These are phyloP conservation scores for Sphaerodactylus townsendi DNA, from an alignment of 2,113 vertebrate species.

Conservation along the genomic window DNA sequence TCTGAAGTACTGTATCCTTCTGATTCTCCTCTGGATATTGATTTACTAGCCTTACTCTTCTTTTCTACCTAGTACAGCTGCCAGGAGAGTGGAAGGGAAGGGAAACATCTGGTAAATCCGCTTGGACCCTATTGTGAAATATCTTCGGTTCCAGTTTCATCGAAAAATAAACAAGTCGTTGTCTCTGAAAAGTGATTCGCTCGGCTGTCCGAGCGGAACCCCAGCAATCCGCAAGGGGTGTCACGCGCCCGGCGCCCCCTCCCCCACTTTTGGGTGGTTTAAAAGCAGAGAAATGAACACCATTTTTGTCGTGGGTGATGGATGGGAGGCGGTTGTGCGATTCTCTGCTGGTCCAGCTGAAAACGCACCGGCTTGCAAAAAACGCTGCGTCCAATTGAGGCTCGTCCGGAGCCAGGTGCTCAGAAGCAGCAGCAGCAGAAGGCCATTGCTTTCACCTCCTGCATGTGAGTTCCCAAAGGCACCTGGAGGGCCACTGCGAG, in stretches of 20 bases:
- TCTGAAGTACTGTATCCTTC: constrained; percentile 52
- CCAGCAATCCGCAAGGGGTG: constrained; percentile 7
- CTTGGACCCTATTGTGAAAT: constrained; percentile 71
- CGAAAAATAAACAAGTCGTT: constrained; percentile 72
- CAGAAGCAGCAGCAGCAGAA: too few relatives aligned
- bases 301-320: constrained; percentile 8
- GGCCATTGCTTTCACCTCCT: too few relatives aligned
- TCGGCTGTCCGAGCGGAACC: constrained; percentile 49
- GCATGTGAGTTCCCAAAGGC: too few relatives aligned
- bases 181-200: constrained; percentile 63
- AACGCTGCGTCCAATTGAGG: not conserved
- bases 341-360: constrained; percentile 1
- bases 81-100: constrained; percentile 65
- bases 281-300: not conserved
- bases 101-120: constrained; percentile 76
- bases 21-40: constrained; percentile 56
- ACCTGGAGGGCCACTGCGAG: too few relatives aligned
- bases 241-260: not conserved
- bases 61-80: constrained; percentile 62
- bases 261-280: not conserved
- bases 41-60: constrained; percentile 71
- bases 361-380: constrained; percentile 26
- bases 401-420: not conserved
- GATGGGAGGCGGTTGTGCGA: not conserved
- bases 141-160: constrained; percentile 66